A percentile compares a stretch with the other conserved stretches of the same genome.
Evolutionary conservation across 2,888 invertebrate species (phyloP).

Genomic region (Zootermopsis nevadensis): DNA sequence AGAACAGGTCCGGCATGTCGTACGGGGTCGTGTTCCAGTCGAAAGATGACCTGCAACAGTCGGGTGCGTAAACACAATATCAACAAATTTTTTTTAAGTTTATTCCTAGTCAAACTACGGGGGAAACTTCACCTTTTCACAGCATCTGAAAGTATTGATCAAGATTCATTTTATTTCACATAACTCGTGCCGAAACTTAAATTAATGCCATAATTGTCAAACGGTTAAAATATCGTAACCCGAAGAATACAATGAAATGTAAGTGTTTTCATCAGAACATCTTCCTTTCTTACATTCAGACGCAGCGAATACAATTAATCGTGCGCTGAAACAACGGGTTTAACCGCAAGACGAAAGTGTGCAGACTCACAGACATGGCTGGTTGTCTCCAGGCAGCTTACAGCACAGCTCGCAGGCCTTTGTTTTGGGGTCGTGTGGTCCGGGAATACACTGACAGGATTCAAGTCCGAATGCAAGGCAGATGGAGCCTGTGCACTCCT

Average conservation of each 20-base stretch:
- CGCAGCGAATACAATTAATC: too few relatives aligned
- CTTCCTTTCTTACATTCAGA: too few relatives aligned
- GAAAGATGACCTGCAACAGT: slow-evolving; percentile 78
- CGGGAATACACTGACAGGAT: slow-evolving; percentile 92
- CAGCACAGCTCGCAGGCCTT: slow-evolving; percentile 95
- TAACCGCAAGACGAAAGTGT: neutral
- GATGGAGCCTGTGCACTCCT: slow-evolving; percentile 98
- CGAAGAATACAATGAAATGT: too few relatives aligned
- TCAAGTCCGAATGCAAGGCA: slow-evolving; percentile 96
- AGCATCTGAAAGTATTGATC: too few relatives aligned
- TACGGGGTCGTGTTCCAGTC: slow-evolving; percentile 90
- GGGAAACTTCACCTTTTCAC: too few relatives aligned
- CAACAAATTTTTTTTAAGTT: neutral
- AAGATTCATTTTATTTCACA: too few relatives aligned
- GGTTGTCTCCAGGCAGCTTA: slow-evolving; percentile 83
- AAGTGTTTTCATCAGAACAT: too few relatives aligned
- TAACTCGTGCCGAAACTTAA: too few relatives aligned
- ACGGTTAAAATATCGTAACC: too few relatives aligned
- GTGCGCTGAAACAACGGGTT: too few relatives aligned
- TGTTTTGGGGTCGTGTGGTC: slow-evolving; percentile 80
- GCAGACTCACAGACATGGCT: slow-evolving; percentile 75
- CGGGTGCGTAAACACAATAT: neutral
- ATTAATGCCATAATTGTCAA: too few relatives aligned
- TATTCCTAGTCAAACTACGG: too few relatives aligned
- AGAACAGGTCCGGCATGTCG: slow-evolving; percentile 93